These are phyloP conservation scores for Ameiurus melas DNA, from an alignment of 2,113 vertebrate species.

Conservation along the genomic window DNA sequence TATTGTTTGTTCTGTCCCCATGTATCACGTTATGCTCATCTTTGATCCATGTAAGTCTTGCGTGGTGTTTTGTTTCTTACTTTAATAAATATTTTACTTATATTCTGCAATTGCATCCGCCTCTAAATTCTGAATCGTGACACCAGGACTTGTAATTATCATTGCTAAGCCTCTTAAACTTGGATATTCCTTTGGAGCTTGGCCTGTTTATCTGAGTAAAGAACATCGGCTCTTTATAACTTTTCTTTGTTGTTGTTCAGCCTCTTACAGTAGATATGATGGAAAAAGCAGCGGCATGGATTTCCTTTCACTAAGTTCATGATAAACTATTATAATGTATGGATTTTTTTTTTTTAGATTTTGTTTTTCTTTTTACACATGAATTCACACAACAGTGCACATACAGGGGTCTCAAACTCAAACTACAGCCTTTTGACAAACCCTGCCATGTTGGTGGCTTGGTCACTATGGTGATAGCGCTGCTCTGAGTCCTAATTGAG, in stretches of 20 bases:
- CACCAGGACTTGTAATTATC: too few species aligned
- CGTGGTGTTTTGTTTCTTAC: too few species aligned
- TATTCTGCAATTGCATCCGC: too few species aligned
- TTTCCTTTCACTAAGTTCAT: not conserved
- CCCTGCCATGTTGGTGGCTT: constrained; percentile 20
- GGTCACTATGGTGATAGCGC: constrained; percentile 35
- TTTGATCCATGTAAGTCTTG: too few species aligned
- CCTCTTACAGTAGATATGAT: not conserved
- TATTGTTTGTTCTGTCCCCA: too few species aligned
- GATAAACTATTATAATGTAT: not conserved
- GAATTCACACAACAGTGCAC: not conserved
- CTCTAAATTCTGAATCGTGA: too few species aligned
- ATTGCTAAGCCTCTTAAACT: not conserved
- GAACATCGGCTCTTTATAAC: not conserved
- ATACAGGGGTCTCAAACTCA: constrained; percentile 5
- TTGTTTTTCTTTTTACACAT: not conserved
- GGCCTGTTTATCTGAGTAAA: not conserved
- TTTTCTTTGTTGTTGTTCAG: not conserved
- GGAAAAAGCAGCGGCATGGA: not conserved
- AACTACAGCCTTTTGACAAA: constrained; percentile 8
- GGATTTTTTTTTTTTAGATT: not conserved
- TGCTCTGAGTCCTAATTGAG: constrained; percentile 25
- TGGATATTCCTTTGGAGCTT: not conserved
- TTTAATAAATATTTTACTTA: too few species aligned
- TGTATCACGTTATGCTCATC: too few species aligned